These are phyloP conservation scores for Drosophila bocqueti DNA, from an alignment of 1,140 invertebrate genomes.

Conservation along the genomic window DNA sequence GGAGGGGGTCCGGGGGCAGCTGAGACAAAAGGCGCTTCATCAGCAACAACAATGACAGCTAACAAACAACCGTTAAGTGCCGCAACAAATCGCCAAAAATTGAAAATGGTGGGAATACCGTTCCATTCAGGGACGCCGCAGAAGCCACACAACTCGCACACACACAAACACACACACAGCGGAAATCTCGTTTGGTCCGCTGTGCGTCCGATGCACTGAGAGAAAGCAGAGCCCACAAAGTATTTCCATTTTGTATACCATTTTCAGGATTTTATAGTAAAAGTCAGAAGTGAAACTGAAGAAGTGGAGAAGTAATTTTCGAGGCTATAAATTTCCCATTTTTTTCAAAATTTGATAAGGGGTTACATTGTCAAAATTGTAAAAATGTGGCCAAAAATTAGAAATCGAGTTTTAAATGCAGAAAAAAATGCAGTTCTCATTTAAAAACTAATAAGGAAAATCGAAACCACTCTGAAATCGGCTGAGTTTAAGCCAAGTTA, in stretches of 20 bases:
- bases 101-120: constrained; percentile 79
- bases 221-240: not conserved
- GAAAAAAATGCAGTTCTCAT: too few species aligned
- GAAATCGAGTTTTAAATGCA: too few species aligned
- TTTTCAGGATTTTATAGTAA: not conserved
- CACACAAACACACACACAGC: constrained; percentile 35
- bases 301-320: not conserved
- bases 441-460: too few species aligned
- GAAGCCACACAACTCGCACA: constrained; percentile 33
- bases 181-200: constrained; percentile 62
- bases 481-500: too few species aligned
- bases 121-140: constrained; percentile 33
- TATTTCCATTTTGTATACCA: not conserved
- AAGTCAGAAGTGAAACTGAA: not conserved
- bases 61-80: constrained; percentile 82
- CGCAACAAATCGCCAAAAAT: constrained; percentile 83
- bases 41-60: constrained; percentile 81
- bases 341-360: too few species aligned
- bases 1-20: constrained; percentile 4
- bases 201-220: constrained; percentile 12
- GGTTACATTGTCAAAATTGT: too few species aligned
- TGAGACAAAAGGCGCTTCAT: constrained; percentile 74
- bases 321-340: too few species aligned
- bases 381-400: too few species aligned
- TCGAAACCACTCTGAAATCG: too few species aligned